Evolutionary conservation across 2,113 vertebrate species (phyloP).

Genomic region (Serinus canaria): DNA sequence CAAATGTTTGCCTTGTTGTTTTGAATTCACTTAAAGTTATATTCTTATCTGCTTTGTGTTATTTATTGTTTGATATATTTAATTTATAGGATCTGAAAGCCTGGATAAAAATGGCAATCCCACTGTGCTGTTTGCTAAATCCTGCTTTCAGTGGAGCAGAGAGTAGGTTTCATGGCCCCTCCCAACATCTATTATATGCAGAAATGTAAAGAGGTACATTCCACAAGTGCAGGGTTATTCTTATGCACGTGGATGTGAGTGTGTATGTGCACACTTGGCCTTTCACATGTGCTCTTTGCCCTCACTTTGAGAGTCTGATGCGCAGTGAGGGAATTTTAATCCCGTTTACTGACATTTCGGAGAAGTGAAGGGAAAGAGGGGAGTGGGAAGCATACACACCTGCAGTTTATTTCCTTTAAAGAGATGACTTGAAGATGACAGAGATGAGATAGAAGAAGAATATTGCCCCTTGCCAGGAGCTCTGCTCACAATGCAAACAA

Average conservation of each 20-base stretch:
- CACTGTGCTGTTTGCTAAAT: background rate
- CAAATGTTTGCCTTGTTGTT: background rate
- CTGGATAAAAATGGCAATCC: background rate
- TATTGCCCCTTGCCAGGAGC: constrained; percentile 52
- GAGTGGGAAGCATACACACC: constrained; percentile 42
- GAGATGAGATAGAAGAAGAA: constrained; percentile 57
- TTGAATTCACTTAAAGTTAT: background rate
- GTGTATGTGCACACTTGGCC: background rate
- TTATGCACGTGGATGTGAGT: fast-evolving
- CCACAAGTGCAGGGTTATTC: background rate
- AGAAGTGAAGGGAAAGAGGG: constrained; percentile 50
- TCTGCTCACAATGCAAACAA: constrained; percentile 54
- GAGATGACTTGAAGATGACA: constrained; percentile 58
- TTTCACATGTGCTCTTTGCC: background rate
- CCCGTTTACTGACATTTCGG: constrained; percentile 57
- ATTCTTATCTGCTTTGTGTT: background rate
- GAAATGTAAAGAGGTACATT: background rate
- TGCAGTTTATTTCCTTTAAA: constrained; percentile 70
- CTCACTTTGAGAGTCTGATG: background rate
- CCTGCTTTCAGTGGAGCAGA: background rate
- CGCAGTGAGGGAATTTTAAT: constrained; percentile 62
- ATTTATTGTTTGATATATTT: background rate
- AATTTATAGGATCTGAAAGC: background rate
- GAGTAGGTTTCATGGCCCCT: background rate
- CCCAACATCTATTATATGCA: background rate